Evolutionary conservation across 53 echinoderm and acorn worm species (phyloP).

Genomic region (Luidia sarsii): DNA sequence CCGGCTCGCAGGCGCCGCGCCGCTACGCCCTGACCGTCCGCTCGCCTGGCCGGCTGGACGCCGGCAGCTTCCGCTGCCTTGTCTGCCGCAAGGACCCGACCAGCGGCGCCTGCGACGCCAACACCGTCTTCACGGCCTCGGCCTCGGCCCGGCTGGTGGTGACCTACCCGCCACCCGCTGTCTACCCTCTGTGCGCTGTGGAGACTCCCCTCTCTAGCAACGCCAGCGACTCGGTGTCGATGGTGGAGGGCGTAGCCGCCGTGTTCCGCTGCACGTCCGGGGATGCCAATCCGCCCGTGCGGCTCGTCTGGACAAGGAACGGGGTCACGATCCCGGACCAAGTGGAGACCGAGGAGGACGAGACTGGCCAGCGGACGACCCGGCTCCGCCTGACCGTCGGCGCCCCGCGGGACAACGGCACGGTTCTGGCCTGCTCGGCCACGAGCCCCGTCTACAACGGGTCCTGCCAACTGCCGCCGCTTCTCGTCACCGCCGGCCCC

Average conservation of each 20-base stretch:
- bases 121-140: not conserved
- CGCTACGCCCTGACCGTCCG: constrained; percentile 6
- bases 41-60: constrained; percentile 4
- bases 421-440: constrained; percentile 38
- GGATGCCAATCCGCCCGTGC: constrained; percentile 46
- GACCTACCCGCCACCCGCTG: not conserved
- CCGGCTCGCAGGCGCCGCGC: not conserved
- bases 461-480: constrained; percentile 33
- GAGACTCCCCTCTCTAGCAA: not conserved
- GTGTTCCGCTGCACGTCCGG: constrained; percentile 36
- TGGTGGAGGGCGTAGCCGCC: constrained; percentile 13
- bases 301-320: constrained; percentile 24
- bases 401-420: constrained; percentile 29
- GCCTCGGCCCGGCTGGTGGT: not conserved
- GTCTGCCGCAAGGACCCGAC: not conserved
- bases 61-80: constrained; percentile 16
- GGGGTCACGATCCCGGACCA: not conserved
- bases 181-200: constrained; percentile 15
- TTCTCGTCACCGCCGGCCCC: not conserved
- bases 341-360: not conserved
- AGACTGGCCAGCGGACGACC: not conserved
- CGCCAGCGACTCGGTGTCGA: constrained; percentile 1
- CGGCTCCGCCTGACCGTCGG: constrained; percentile 14
- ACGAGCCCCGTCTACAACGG: constrained; percentile 39
- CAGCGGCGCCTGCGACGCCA: not conserved